A percentile compares a stretch with the other conserved stretches of the same genome.
Conservation (phyloP, 2,888 invertebrate species). For the Neoascia interrupta region DNA sequence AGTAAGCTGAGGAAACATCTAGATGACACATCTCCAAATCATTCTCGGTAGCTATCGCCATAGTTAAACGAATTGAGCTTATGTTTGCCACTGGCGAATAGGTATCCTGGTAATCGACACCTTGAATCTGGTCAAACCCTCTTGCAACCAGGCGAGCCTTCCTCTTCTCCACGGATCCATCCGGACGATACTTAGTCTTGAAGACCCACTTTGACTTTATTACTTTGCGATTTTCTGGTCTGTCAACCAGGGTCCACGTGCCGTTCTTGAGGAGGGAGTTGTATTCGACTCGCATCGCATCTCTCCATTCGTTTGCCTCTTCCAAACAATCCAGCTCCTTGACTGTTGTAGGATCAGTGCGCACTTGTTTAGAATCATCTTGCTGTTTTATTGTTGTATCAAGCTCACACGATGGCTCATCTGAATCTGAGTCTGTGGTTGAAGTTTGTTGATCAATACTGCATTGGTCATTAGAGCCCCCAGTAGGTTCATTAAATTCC, state of each 20-base stretch:
- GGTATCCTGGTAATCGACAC: too few species aligned
- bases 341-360: constrained; percentile 1
- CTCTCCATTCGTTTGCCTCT: constrained; percentile 7
- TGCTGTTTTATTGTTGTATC: neutral
- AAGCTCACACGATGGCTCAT: neutral
- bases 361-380: neutral
- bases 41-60: constrained; percentile 3
- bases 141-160: constrained; percentile 16
- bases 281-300: constrained; percentile 11
- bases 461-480: neutral
- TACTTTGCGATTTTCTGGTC: constrained; percentile 4
- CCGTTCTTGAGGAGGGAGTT: constrained; percentile 11
- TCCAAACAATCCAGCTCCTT: constrained; percentile 5
- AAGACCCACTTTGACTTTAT: constrained; percentile 22
- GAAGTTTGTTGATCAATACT: neutral
- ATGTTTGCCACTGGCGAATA: too few species aligned
- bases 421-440: neutral
- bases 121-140: constrained; percentile 9
- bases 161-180: constrained; percentile 7
- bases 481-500: neutral
- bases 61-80: neutral
- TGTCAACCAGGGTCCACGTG: constrained; percentile 26
- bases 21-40: neutral
- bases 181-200: constrained; percentile 17
- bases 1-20: constrained; percentile 13